These are phyloP conservation scores for Xestia c-nigrum DNA, from an alignment of 2,888 invertebrate species.

Conservation along the genomic window DNA sequence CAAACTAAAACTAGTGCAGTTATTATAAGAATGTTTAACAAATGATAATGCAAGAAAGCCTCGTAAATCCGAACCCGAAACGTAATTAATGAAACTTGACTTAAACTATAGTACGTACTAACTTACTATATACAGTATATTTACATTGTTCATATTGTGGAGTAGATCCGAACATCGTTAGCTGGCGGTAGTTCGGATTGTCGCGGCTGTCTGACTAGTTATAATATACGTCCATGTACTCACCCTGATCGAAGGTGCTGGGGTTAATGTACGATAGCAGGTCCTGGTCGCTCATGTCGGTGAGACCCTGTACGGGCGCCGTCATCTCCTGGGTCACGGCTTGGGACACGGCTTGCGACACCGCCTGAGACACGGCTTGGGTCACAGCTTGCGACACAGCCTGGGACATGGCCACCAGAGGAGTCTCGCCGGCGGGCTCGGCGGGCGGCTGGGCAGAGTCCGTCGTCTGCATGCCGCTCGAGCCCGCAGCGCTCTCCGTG, in stretches of 20 bases:
- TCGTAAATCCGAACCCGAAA: constrained; percentile 63
- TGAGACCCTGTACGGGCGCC: constrained; percentile 93
- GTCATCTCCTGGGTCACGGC: constrained; percentile 89
- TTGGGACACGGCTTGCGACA: constrained; percentile 87
- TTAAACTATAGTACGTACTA: constrained; percentile 39
- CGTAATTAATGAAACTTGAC: constrained; percentile 31
- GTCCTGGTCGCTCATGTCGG: constrained; percentile 96
- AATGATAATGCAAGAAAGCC: constrained; percentile 65
- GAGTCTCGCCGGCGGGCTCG: constrained; percentile 82
- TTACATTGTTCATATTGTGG: constrained; percentile 52
- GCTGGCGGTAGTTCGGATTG: constrained; percentile 55
- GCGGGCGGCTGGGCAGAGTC: constrained; percentile 77
- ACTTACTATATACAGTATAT: constrained; percentile 61
- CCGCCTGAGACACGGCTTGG: constrained; percentile 87
- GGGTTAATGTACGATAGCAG: constrained; percentile 97
- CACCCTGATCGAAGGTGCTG: constrained; percentile 96
- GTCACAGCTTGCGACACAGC: constrained; percentile 89
- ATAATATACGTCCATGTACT: constrained; percentile 83
- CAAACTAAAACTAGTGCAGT: constrained; percentile 71
- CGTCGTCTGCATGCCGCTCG: constrained; percentile 68
- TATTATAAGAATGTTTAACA: constrained; percentile 82
- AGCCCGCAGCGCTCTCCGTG: constrained; percentile 78
- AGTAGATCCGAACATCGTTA: constrained; percentile 46
- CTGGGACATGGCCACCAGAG: constrained; percentile 87
- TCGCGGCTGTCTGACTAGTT: constrained; percentile 60